Base-by-base conservation (phyloP, 2,797 vertebrate species). In the Acanthopagrus latus region DNA sequence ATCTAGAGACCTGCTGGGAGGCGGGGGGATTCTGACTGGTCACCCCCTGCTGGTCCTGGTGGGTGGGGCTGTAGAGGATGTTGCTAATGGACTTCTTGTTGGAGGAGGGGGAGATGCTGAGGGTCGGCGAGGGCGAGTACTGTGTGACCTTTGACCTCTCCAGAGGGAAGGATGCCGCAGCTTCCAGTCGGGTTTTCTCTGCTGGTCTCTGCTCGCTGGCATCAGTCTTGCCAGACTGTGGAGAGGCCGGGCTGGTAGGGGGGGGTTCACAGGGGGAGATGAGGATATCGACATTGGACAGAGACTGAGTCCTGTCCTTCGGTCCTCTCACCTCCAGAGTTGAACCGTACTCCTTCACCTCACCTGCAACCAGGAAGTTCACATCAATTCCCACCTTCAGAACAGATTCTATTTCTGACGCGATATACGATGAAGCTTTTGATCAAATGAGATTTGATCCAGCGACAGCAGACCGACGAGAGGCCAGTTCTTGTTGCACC, bases 31-130 rank as follows among this genome's bases (percentile, higher is more conserved):
- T 90, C 7, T 90, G 91, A 23, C 93, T 89, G 0, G 84, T 60
- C 1, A 79, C 80, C 89, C 91, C 89, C 12, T 92, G 84, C 11
- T 90, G 91, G n/a, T 81, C 92, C 90, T 67, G 91, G 74, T 23
- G 88, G 10, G 27, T 65, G 3, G 93, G 90, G 29, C 92, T 93
- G 83, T 91, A 95, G 62, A 96, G 71, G 18, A 95, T 94, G 73
- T 94, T 95, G 88, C 97, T 97, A 82, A 93, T 94, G 55, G 94
- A 95, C 78, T 94, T 96, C 60, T 91, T 91, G 82, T 89, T 86
- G 43, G 92, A 85, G 16, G 94, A 89, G 6, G 93, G 91, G 55
- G 87, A 94, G 68, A 85, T 25, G 8, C 52, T 86, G 51, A 88
- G 83, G 0, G 86, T 44, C 0, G 77, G 80, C 12, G 83, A 90